Base-by-base conservation (phyloP, 2,888 invertebrate genomes). In the Cantharis flavilabris region DNA sequence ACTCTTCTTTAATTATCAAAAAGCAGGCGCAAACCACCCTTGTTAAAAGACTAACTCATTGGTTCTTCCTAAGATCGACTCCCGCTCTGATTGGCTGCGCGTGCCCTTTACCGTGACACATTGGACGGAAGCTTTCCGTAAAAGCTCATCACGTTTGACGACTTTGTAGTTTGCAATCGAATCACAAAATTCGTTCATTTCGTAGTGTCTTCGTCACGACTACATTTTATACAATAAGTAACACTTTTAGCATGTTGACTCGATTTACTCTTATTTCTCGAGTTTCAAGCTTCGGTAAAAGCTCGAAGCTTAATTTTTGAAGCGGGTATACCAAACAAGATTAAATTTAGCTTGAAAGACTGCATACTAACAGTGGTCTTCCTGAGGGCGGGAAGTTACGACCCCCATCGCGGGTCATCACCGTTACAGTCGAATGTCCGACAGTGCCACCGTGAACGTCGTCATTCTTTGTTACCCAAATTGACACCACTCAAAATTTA, bases 31-130 rank as follows among this genome's bases (percentile, higher is more conserved):
- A 75, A 80, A 75, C 76, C 74, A 78, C 79, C 80, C 80, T 78
- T 77, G 76, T 77, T 76, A 77, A 78, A 76, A 75, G 72, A 74
- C 76, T 75, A 78, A 80, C 78, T 82, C 79, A 86, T 86, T 86
- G 86, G 86, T 82, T 76, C 82, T 78, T 82, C 81, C 78, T 81
- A 78, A 78, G 77, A 77, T 75, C 82, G 81, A 82, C 82, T 81
- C 76, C 76, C 74, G 77, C 79, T 77, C 79, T 81, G 82, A 87
- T 87, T 87, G 86, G 87, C 77, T 81, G 86, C 86, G 82, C 85
- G 86, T 86, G 86, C 84, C 83, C 83, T 81, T 79, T 79, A 80
- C 83, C 73, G 67, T 70, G 79, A 78, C 70, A 76, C 80, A 83
- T 84, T 83, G 84, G 83, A 77, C 75, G 79, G 76, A 67, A 76